phyloP scores from a whole-genome alignment of 2,888 invertebrate genomes.

The Acanthosepion pharaonis region DNA sequence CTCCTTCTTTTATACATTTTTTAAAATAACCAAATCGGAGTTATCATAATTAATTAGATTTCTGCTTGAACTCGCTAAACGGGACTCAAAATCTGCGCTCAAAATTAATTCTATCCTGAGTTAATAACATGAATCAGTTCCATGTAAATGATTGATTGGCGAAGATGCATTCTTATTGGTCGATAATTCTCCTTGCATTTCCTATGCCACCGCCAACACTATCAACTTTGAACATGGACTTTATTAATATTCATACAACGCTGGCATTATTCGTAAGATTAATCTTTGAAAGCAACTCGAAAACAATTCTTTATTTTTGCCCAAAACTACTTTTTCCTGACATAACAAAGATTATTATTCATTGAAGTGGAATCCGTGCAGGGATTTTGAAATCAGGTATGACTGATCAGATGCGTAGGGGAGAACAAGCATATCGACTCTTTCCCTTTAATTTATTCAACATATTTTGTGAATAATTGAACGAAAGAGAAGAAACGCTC shows the following conservation, averaged over 20 bases:
- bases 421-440: too few species aligned
- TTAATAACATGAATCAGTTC: neutral
- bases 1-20: neutral
- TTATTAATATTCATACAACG: neutral
- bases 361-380: too few species aligned
- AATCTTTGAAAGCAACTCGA: too few species aligned
- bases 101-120: neutral
- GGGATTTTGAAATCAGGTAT: too few species aligned
- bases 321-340: too few species aligned
- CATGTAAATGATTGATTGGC: neutral
- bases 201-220: too few species aligned
- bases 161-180: neutral
- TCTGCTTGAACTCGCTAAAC: neutral
- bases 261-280: neutral
- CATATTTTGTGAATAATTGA: too few species aligned
- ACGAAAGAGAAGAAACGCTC: too few species aligned
- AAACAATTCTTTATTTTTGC: too few species aligned
- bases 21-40: neutral
- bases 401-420: too few species aligned
- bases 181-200: neutral
- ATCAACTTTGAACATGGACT: neutral
- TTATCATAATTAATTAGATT: conserved; percentile 12
- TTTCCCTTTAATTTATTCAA: too few species aligned
- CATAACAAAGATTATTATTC: too few species aligned
- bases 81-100: neutral